Evolutionary conservation across 2,113 vertebrate species (phyloP).

Genomic region (Eurystomus gularis): DNA sequence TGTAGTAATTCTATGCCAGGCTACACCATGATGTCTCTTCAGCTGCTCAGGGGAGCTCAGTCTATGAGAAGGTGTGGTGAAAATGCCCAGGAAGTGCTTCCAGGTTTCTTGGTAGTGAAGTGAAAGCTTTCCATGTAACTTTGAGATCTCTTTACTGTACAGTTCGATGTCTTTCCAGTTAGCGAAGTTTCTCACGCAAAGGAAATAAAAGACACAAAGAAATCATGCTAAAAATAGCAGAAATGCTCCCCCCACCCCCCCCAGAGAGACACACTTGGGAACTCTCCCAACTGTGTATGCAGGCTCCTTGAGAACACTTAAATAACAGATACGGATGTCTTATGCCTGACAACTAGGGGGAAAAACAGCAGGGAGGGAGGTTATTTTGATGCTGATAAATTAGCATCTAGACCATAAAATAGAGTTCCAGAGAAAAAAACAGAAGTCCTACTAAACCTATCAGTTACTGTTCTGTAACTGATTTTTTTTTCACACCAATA

Average conservation of each 20-base stretch:
- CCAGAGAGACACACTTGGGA: neutral
- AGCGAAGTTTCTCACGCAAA: slow-evolving; percentile 6
- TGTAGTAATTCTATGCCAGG: neutral
- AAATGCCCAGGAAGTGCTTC: neutral
- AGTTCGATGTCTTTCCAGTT: neutral
- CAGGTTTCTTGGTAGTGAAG: neutral
- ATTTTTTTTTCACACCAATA: neutral
- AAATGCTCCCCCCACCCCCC: neutral
- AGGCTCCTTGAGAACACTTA: neutral
- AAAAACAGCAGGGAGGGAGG: neutral
- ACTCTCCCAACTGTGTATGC: neutral
- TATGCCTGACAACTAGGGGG: neutral
- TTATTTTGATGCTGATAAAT: neutral
- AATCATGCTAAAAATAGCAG: neutral
- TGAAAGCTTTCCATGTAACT: neutral
- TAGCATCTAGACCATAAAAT: neutral
- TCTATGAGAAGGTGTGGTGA: neutral
- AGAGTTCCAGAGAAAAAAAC: neutral
- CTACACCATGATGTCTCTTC: neutral
- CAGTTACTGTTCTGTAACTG: neutral
- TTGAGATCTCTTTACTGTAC: neutral
- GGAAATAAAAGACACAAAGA: neutral
- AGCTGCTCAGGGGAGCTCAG: neutral
- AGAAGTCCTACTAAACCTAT: neutral
- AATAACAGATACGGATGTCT: neutral